Conservation (phyloP, 2,797 vertebrate species). For the Myotis vivesi region DNA sequence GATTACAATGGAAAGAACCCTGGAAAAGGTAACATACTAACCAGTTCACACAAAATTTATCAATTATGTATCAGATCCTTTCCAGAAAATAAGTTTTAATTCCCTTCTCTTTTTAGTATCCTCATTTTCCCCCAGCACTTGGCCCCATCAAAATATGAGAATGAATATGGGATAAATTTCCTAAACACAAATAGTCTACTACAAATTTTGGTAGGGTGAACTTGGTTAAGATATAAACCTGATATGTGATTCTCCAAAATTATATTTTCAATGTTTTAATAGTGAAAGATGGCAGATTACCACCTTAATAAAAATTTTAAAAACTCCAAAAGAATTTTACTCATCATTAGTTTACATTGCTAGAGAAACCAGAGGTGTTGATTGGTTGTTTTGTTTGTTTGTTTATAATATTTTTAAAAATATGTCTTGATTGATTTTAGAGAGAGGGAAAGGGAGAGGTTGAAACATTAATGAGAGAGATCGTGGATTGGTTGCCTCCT, state of each 20-base stretch:
- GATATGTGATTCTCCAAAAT: not conserved
- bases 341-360: not conserved
- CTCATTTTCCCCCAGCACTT: not conserved
- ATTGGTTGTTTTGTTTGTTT: not conserved
- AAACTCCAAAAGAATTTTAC: not conserved
- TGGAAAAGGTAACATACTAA: not conserved
- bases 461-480: too few species aligned
- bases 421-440: too few species aligned
- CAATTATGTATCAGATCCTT: not conserved
- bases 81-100: slow-evolving; percentile 12
- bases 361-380: not conserved
- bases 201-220: not conserved
- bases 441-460: too few species aligned
- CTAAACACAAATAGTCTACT: not conserved
- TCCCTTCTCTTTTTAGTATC: not conserved
- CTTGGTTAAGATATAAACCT: not conserved
- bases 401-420: not conserved
- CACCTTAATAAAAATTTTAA: not conserved
- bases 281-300: not conserved
- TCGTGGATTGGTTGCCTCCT: too few species aligned
- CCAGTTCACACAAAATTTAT: not conserved
- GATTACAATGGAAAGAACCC: not conserved
- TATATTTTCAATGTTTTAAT: not conserved
- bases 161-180: not conserved
- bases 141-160: not conserved